Evolutionary conservation across 2,113 vertebrate species (phyloP).

Genomic region (Riparia riparia): DNA sequence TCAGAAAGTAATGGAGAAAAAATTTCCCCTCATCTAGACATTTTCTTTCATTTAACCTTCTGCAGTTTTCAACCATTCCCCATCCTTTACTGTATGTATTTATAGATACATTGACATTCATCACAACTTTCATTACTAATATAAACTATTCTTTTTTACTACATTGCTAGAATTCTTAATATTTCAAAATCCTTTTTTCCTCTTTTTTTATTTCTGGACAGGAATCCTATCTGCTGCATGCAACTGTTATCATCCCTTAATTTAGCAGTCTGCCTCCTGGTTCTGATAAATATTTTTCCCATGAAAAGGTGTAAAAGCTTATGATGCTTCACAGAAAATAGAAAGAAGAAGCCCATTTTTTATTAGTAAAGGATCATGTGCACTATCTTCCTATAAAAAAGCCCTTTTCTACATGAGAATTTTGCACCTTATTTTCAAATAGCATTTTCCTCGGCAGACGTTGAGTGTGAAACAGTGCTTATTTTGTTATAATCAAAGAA

Average conservation of each 20-base stretch:
- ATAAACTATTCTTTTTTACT: neutral
- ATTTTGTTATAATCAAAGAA: neutral
- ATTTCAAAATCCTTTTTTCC: neutral
- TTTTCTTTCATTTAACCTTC: neutral
- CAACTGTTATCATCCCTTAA: neutral
- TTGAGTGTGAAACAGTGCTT: neutral
- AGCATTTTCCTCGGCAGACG: neutral
- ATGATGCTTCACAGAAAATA: neutral
- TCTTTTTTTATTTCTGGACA: neutral
- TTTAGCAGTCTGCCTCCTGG: neutral
- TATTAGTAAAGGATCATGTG: neutral
- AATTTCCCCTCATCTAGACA: rapidly evolving
- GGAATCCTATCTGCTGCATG: neutral
- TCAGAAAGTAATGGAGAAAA: neutral
- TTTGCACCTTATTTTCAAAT: neutral
- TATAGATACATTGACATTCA: neutral
- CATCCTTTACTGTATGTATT: neutral
- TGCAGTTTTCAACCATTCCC: neutral
- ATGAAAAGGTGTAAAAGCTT: neutral
- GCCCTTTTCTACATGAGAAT: neutral
- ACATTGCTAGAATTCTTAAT: neutral
- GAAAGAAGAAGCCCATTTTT: neutral
- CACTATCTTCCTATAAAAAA: neutral
- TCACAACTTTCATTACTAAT: neutral
- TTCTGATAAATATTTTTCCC: neutral